These are phyloP conservation scores for Mesorhabditis sp. DNA, from an alignment of 2,888 invertebrate species.

Conservation along the genomic window DNA sequence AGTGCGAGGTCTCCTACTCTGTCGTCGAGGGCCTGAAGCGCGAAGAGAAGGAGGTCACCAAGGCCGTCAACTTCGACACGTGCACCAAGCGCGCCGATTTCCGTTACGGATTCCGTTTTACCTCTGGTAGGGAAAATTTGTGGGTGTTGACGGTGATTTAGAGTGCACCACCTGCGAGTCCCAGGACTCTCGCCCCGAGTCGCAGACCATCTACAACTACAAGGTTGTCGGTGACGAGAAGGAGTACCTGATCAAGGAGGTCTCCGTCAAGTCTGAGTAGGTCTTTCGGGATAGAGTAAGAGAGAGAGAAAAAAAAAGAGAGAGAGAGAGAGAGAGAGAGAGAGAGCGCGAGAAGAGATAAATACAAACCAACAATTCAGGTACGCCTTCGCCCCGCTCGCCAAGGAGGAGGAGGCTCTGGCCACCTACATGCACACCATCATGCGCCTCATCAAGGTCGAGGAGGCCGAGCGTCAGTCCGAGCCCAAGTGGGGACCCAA, in stretches of 20 bases:
- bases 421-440: conserved; percentile 22
- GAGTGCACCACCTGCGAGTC: conserved; percentile 24
- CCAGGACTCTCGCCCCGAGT: conserved; percentile 16
- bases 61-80: conserved; percentile 60
- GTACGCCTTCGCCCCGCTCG: conserved; percentile 31
- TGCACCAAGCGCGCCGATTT: conserved; percentile 55
- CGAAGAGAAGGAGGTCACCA: conserved; percentile 33
- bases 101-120: conserved; percentile 27
- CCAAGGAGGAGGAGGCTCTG: conserved; percentile 19
- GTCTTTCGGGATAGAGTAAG: not conserved
- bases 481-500: conserved; percentile 9
- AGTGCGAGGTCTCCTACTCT: conserved; percentile 43
- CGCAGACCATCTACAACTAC: conserved; percentile 33
- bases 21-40: conserved; percentile 18
- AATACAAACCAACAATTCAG: too few species aligned
- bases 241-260: conserved; percentile 6
- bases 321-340: too few species aligned
- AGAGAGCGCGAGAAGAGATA: too few species aligned
- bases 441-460: conserved; percentile 24
- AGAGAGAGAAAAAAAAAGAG: too few species aligned
- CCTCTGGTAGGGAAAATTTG: conserved; percentile 14
- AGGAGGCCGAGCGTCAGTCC: conserved; percentile 19
- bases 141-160: not conserved
- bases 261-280: not conserved
- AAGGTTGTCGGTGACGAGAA: conserved; percentile 23